Evolutionary conservation across 1,140 invertebrate species (phyloP), one percentile per base, ranked within the genome.

Genomic region (Vanessa tameamea): DNA sequence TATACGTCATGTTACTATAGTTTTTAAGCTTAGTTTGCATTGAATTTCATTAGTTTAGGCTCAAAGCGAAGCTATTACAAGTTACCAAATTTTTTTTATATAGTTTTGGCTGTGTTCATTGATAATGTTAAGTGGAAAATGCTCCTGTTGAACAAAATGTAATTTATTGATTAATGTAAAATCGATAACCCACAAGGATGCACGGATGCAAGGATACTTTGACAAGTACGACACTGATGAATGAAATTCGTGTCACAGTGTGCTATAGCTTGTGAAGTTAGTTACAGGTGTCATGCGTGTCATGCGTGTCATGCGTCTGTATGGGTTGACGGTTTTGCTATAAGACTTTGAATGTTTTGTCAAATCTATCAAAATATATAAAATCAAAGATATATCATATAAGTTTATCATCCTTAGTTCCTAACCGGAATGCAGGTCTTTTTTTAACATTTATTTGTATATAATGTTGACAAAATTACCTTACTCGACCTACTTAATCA

Each of bases 381-480:
- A 8, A 43, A 51, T 51, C 14, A 61, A 11, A 37, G 1, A 14
- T 37, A 37, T 37, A 8, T 2, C 5, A 43, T 8, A 13, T 43
- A 61, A 7, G 12, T 61, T 61, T 15, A 14, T 69, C 15, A 20
- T 59, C 53, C n/a, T 59, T 59, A 59, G 67, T 69, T 69, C 67
- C 67, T 69, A 69, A 59, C 3, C 55, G 67, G 67, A 31, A 55
- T 59, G 57, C 67, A 69, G 67, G 67, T 47, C 26, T 66, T 43
- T 68, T 68, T 66, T 66, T 50, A 55, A 47, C 47, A 20, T 59
- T 61, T 61, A 61, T 61, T 37, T 61, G 57, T 61, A 61, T 61
- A 61, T 61, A 61, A 61, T 61, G 57, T 37, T 61, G 57, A 61
- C 31, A 37, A n/a, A 37, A 61, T 5, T 43, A 59, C 16, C 51